Evolutionary conservation across 2,113 vertebrate genomes (phyloP).

Genomic region (Physeter macrocephalus): DNA sequence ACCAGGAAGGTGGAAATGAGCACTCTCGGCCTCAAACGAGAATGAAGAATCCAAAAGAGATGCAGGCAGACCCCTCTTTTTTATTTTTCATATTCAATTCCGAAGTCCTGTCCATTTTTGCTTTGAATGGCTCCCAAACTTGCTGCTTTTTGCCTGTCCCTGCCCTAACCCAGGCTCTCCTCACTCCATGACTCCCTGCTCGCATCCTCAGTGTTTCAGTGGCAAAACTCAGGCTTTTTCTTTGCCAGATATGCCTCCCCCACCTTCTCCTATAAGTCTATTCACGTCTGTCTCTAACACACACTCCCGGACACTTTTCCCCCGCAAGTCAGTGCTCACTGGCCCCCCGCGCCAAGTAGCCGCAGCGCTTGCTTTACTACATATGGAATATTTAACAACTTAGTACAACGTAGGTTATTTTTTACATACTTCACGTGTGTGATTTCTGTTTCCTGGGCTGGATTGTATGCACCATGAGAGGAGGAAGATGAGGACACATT

Average conservation of each 20-base stretch:
- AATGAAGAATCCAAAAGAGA: neutral
- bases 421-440: neutral
- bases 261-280: neutral
- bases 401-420: neutral
- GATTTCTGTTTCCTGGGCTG: neutral
- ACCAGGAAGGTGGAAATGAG: neutral
- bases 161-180: neutral
- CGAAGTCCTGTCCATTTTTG: neutral
- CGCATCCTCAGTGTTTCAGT: rapidly evolving
- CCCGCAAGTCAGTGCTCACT: neutral
- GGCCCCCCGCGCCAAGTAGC: neutral
- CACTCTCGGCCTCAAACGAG: neutral
- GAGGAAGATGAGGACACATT: neutral
- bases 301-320: rapidly evolving
- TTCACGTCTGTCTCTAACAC: neutral
- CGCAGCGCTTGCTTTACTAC: neutral
- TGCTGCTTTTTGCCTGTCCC: neutral
- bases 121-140: neutral
- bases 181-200: neutral
- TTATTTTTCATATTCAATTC: neutral
- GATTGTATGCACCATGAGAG: neutral
- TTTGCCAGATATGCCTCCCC: neutral
- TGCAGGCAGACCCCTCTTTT: neutral
- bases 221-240: neutral
- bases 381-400: neutral